phyloP scores from a whole-genome alignment of 1,140 invertebrate species.

The Oreohelix idahoensis region DNA sequence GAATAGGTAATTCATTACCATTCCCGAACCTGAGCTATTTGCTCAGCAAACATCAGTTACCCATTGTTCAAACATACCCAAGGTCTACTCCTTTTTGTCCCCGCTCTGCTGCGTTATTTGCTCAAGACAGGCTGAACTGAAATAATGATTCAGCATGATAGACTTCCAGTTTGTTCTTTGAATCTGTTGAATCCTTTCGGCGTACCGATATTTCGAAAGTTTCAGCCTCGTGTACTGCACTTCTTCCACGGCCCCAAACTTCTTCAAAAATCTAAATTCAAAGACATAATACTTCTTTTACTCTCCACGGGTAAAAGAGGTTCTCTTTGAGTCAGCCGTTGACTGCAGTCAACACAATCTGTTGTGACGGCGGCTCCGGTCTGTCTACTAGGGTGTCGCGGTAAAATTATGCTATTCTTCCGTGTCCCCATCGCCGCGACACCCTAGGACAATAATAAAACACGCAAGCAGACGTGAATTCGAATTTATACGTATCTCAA shows the following conservation, averaged over 20 bases:
- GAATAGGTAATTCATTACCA: constrained; percentile 9
- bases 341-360: constrained; percentile 2
- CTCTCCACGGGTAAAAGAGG: not conserved
- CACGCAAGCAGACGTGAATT: not conserved
- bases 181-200: not conserved
- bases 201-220: not conserved
- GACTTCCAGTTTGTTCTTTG: not conserved
- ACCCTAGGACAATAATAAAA: constrained; percentile 11
- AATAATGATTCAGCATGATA: not conserved
- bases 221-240: not conserved
- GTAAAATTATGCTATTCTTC: constrained; percentile 11
- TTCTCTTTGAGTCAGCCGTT: not conserved
- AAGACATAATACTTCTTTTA: not conserved
- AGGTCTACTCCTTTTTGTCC: not conserved
- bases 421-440: not conserved
- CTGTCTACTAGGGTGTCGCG: constrained; percentile 13
- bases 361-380: constrained; percentile 9
- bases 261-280: not conserved
- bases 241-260: not conserved
- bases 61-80: constrained; percentile 1
- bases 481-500: not conserved
- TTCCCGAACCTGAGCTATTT: not conserved
- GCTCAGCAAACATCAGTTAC: not conserved
- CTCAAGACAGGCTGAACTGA: not conserved
- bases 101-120: not conserved